Conservation (phyloP, 2,113 vertebrate genomes). For the Coptodon rendalli region DNA sequence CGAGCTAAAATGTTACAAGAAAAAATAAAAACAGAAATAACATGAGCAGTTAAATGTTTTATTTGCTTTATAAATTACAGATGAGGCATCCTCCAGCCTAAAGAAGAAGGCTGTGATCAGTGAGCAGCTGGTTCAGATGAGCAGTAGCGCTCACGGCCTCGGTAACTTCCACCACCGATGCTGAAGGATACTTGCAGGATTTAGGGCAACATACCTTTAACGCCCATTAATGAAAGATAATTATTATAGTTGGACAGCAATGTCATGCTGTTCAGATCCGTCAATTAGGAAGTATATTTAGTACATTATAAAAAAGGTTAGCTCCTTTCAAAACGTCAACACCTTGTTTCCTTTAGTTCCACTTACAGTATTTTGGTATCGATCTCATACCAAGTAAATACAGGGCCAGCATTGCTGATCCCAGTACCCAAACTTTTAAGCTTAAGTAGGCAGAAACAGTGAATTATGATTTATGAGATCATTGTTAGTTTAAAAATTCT, state of each 20-base stretch:
- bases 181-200: not conserved
- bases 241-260: too few relatives aligned
- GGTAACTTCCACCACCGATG: not conserved
- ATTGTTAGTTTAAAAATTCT: not conserved
- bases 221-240: too few relatives aligned
- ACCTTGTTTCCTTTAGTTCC: not conserved
- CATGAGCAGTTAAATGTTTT: not conserved
- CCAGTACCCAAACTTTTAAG: not conserved
- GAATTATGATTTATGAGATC: not conserved
- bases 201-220: not conserved
- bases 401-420: not conserved
- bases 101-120: not conserved
- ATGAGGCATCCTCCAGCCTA: not conserved
- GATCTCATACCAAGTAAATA: not conserved
- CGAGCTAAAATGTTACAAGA: not conserved
- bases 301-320: too few relatives aligned
- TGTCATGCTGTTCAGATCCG: too few relatives aligned
- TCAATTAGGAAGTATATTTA: not conserved
- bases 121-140: not conserved
- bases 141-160: rapidly evolving
- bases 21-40: not conserved
- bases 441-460: not conserved
- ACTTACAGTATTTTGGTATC: not conserved
- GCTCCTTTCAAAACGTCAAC: too few relatives aligned
- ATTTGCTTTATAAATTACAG: not conserved